Percentiles rank a stretch among this genome's conserved stretches.
phyloP scores from a whole-genome alignment of 2,797 vertebrate genomes.

The Lepus oiostolus region DNA sequence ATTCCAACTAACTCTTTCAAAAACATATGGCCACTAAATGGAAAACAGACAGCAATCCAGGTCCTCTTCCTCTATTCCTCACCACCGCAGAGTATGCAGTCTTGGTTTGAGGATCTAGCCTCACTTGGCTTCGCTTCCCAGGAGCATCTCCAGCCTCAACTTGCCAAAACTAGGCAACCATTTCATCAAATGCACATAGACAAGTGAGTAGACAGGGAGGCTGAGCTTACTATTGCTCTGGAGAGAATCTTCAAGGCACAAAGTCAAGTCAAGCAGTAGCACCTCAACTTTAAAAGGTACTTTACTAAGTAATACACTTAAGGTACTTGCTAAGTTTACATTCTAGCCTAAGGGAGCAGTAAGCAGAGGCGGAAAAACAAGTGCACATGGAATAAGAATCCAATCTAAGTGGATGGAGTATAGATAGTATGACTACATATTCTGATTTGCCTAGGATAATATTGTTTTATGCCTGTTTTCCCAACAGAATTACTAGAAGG shows the following conservation, averaged over 20 bases:
- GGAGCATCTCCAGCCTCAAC: background rate
- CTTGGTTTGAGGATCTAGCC: background rate
- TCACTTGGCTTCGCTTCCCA: constrained; percentile 40
- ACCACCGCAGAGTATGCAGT: background rate
- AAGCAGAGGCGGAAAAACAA: background rate
- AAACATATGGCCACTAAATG: background rate
- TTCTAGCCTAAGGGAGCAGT: background rate
- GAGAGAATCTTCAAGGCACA: background rate
- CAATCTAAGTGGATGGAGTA: constrained; percentile 13
- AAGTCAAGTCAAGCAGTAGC: background rate
- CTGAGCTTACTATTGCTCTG: background rate
- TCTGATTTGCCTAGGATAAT: background rate
- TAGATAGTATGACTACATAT: background rate
- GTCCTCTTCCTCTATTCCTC: background rate
- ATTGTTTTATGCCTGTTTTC: constrained; percentile 29
- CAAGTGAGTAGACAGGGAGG: background rate
- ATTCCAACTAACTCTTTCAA: background rate
- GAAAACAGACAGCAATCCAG: background rate
- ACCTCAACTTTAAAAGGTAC: background rate
- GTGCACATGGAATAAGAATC: background rate
- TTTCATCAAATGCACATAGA: background rate
- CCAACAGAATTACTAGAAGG: constrained; percentile 55
- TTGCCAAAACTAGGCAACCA: background rate
- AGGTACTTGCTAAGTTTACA: background rate
- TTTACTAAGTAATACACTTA: background rate